These are phyloP conservation scores for Drosophila antonietae DNA, from an alignment of 2,888 invertebrate genomes.

Conservation along the genomic window DNA sequence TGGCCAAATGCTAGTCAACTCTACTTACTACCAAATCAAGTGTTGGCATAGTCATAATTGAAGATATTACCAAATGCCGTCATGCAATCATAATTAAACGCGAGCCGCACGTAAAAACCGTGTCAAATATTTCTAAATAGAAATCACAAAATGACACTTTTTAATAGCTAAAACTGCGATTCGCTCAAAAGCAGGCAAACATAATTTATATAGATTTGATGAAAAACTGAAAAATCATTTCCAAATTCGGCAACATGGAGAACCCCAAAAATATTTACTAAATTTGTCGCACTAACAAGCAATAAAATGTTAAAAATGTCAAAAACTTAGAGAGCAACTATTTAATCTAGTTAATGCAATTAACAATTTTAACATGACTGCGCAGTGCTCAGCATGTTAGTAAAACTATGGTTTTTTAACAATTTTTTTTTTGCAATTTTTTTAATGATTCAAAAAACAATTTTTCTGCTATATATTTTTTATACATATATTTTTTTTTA, in stretches of 20 bases:
- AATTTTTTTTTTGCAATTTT: not conserved
- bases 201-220: conserved; percentile 60
- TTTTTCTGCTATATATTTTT: not conserved
- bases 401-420: not conserved
- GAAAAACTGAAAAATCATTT: conserved; percentile 16
- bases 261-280: conserved; percentile 75
- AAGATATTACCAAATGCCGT: conserved; percentile 42
- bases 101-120: conserved; percentile 56
- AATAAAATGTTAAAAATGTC: conserved; percentile 83
- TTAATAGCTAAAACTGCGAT: conserved; percentile 48
- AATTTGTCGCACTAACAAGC: conserved; percentile 82
- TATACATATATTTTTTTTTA: not conserved
- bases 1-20: conserved; percentile 1
- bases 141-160: conserved; percentile 71
- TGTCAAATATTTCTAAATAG: conserved; percentile 77
- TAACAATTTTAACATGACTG: conserved; percentile 82
- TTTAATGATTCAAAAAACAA: conserved; percentile 45
- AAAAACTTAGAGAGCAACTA: conserved; percentile 70
- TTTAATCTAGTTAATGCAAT: conserved; percentile 83
- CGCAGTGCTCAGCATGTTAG: conserved; percentile 67
- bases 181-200: conserved; percentile 63
- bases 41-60: conserved; percentile 17
- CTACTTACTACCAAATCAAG: not conserved
- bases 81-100: conserved; percentile 54
- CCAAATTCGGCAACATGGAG: conserved; percentile 53